These are phyloP conservation scores for Drosophila ustulata DNA, from an alignment of 2,888 invertebrate genomes.

Conservation along the genomic window DNA sequence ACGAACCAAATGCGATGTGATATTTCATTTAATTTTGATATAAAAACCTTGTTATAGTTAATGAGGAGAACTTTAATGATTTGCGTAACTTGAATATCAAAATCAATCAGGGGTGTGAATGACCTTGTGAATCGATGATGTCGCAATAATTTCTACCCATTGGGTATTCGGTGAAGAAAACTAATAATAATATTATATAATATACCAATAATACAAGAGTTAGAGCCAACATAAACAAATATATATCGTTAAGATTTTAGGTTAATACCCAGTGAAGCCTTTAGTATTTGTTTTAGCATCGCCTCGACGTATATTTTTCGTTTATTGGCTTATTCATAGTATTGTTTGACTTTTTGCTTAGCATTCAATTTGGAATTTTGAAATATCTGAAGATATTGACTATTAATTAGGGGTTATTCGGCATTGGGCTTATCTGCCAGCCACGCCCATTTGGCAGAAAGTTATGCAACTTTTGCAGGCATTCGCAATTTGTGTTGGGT, in stretches of 20 bases:
- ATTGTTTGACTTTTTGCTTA: conserved; percentile 40
- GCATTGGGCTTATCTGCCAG: conserved; percentile 24
- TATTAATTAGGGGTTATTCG: conserved; percentile 27
- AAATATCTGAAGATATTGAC: conserved; percentile 17
- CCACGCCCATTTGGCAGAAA: conserved; percentile 46
- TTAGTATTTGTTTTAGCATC: conserved; percentile 6
- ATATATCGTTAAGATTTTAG: neutral
- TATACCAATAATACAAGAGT: neutral
- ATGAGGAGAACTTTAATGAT: too few relatives aligned
- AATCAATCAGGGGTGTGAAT: neutral
- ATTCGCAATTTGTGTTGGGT: conserved; percentile 54
- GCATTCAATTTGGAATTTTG: conserved; percentile 23
- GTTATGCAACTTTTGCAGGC: conserved; percentile 53
- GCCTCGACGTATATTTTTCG: neutral
- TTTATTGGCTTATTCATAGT: conserved; percentile 7
- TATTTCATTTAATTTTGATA: too few relatives aligned
- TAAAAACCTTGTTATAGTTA: too few relatives aligned
- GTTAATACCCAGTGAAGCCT: neutral
- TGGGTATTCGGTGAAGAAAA: too few relatives aligned
- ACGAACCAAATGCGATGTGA: too few relatives aligned
- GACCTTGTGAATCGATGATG: too few relatives aligned
- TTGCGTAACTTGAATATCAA: neutral
- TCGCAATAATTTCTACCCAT: too few relatives aligned
- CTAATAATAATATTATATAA: too few relatives aligned
- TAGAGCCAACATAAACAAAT: neutral